A percentile compares a stretch with the other conserved stretches of the same genome.
Evolutionary conservation across 1,140 invertebrate genomes (phyloP).

Genomic region (Drosophila pruinosa): DNA sequence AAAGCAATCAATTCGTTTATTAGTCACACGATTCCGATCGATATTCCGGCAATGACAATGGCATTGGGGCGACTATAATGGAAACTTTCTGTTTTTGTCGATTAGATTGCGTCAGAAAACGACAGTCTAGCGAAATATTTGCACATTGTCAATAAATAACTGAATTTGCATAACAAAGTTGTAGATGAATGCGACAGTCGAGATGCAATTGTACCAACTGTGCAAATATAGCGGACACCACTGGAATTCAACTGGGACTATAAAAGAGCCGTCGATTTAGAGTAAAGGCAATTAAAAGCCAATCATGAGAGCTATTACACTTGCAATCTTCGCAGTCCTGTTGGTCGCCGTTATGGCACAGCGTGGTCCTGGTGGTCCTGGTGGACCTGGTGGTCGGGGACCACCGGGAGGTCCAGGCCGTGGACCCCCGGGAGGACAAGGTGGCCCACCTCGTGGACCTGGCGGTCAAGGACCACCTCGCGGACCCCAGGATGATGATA

Average conservation of each 20-base stretch:
- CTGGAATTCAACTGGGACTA: slow-evolving; percentile 15
- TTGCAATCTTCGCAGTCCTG: slow-evolving; percentile 33
- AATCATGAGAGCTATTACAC: slow-evolving; percentile 39
- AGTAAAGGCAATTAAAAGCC: neutral
- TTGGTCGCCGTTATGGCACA: slow-evolving; percentile 33
- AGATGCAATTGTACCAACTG: slow-evolving; percentile 28
- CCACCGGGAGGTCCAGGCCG: slow-evolving; percentile 1
- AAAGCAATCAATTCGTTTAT: neutral
- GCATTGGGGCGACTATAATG: neutral
- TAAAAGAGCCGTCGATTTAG: slow-evolving; percentile 13
- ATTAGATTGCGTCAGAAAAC: slow-evolving; percentile 23
- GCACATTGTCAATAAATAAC: neutral
- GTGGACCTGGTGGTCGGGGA: neutral
- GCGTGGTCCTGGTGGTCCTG: slow-evolving; percentile 1
- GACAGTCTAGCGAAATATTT: slow-evolving; percentile 11
- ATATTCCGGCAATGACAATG: slow-evolving; percentile 12
- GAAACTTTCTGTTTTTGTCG: slow-evolving; percentile 14
- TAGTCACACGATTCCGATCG: slow-evolving; percentile 27
- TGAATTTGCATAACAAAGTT: slow-evolving; percentile 19
- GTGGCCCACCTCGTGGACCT: neutral
- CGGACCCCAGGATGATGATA: neutral
- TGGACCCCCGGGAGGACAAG: slow-evolving; percentile 7
- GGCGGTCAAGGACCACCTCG: neutral
- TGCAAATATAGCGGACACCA: slow-evolving; percentile 17
- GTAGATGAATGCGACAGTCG: neutral